Conservation (phyloP, 2,113 vertebrate genomes). For the Alethe castanea region DNA sequence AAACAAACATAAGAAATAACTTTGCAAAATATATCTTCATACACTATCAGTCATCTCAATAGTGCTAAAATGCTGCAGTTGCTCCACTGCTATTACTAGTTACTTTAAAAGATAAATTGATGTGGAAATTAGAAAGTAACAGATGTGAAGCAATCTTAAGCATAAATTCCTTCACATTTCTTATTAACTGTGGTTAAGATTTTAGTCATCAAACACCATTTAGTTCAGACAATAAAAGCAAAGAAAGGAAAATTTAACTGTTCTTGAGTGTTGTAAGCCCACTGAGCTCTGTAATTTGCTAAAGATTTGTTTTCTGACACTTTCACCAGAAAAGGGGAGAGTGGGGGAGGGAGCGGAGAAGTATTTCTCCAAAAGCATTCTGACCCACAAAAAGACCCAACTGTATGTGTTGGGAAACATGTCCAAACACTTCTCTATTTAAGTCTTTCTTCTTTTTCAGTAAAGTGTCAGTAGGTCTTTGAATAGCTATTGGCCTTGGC, state of each 20-base stretch:
- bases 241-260: slow-evolving; percentile 37
- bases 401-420: slow-evolving; percentile 64
- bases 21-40: slow-evolving; percentile 8
- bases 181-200: slow-evolving; percentile 23
- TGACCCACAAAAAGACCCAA: slow-evolving; percentile 41
- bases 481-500: slow-evolving; percentile 70
- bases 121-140: slow-evolving; percentile 55
- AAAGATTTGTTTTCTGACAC: slow-evolving; percentile 49
- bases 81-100: not conserved
- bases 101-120: slow-evolving; percentile 24
- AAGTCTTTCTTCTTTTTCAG: slow-evolving; percentile 59
- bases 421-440: slow-evolving; percentile 37
- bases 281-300: slow-evolving; percentile 63
- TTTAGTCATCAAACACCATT: slow-evolving; percentile 22
- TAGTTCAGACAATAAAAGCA: slow-evolving; percentile 32
- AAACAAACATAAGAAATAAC: slow-evolving; percentile 25
- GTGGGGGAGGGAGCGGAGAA: not conserved
- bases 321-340: slow-evolving; percentile 17
- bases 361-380: slow-evolving; percentile 41
- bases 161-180: slow-evolving; percentile 54
- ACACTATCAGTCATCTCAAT: not conserved
- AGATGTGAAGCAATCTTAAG: slow-evolving; percentile 16
- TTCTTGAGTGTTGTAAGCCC: slow-evolving; percentile 11
- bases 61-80: not conserved
- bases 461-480: slow-evolving; percentile 60